Evolutionary conservation across 2,113 vertebrate genomes (phyloP).

Genomic region (Garra rufa): DNA sequence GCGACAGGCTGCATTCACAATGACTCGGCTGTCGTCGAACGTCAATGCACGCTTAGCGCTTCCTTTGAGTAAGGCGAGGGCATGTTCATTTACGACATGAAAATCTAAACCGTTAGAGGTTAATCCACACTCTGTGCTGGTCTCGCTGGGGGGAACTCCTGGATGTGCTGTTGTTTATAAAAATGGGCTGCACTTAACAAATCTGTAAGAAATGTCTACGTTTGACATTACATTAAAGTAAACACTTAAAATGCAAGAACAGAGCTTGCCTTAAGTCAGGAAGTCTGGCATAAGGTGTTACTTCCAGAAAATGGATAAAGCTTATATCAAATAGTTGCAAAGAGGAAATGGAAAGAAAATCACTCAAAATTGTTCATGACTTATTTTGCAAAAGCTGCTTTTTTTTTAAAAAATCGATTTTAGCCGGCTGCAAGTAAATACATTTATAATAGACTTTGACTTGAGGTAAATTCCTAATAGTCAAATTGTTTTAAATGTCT

Average conservation of each 20-base stretch:
- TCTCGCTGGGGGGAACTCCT: neutral
- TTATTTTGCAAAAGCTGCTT: neutral
- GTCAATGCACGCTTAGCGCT: slow-evolving; percentile 8
- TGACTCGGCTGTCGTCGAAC: slow-evolving; percentile 27
- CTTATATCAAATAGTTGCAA: neutral
- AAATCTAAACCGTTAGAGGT: neutral
- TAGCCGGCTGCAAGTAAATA: neutral
- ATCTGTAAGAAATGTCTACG: neutral
- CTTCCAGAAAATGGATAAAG: neutral
- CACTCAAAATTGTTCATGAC: neutral
- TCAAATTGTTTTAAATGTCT: too few relatives aligned
- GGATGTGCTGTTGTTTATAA: neutral
- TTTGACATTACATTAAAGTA: neutral
- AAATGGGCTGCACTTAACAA: neutral
- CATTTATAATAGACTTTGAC: too few relatives aligned
- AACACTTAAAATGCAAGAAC: neutral
- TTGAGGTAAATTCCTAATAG: too few relatives aligned
- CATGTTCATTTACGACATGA: slow-evolving; percentile 24
- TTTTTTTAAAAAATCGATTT: neutral
- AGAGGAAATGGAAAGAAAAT: neutral
- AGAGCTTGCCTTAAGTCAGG: neutral
- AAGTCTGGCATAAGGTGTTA: neutral
- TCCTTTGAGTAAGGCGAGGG: slow-evolving; percentile 37
- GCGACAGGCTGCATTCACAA: slow-evolving; percentile 38
- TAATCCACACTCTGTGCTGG: slow-evolving; percentile 11